phyloP scores from a whole-genome alignment of 2,113 vertebrate genomes.

The Erinaceus europaeus region DNA sequence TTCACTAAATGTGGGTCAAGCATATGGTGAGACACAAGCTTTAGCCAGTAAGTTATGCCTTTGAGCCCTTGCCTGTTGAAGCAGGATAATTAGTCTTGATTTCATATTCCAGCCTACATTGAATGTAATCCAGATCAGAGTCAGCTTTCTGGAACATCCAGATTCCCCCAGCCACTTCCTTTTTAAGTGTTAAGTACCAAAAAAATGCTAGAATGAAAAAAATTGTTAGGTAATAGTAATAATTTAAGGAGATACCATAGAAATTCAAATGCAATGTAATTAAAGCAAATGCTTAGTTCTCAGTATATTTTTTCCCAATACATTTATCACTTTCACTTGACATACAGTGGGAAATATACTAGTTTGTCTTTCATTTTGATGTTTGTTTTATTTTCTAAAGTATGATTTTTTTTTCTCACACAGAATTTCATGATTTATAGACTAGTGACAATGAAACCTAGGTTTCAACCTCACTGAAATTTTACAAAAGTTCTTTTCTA shows the following conservation, averaged over 20 bases:
- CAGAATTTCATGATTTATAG: background rate
- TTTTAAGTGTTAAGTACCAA: background rate
- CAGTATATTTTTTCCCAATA: slow-evolving; percentile 12
- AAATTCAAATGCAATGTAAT: slow-evolving; percentile 10
- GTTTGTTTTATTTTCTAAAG: background rate
- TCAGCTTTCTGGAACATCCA: too few relatives aligned
- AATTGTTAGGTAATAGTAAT: background rate
- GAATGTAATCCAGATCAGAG: too few relatives aligned
- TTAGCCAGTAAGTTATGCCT: too few relatives aligned
- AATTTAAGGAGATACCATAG: background rate
- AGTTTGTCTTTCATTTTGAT: background rate
- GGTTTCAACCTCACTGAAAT: background rate
- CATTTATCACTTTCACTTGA: background rate
- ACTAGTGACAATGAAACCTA: background rate
- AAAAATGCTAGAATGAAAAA: background rate
- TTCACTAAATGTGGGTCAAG: too few relatives aligned
- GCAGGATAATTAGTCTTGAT: too few relatives aligned
- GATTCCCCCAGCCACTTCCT: too few relatives aligned
- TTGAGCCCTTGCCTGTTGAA: too few relatives aligned
- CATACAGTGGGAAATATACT: background rate
- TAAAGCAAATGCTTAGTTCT: slow-evolving; percentile 16
- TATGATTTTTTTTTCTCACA: slow-evolving; percentile 11
- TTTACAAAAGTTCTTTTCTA: background rate
- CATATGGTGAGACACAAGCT: too few relatives aligned
- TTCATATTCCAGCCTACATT: too few relatives aligned